Evolutionary conservation across 2,797 vertebrate species (phyloP).

Genomic region (Sebastes nivosus): DNA sequence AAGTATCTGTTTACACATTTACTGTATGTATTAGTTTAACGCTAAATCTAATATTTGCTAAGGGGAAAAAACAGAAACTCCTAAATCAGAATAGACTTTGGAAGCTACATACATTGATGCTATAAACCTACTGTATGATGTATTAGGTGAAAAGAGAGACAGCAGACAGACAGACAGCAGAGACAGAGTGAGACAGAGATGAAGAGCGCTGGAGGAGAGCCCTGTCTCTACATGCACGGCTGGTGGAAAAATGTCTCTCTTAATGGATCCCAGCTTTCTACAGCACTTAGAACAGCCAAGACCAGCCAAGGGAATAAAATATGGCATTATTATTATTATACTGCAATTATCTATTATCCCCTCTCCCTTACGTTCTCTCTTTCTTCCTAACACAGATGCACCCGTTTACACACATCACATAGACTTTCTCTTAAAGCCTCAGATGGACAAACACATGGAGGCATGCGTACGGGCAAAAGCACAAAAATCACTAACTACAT

Average conservation of each 20-base stretch:
- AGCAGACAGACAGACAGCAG: slow-evolving; percentile 47
- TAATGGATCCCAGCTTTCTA: slow-evolving; percentile 80
- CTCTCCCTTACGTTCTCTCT: slow-evolving; percentile 25
- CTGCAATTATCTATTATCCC: slow-evolving; percentile 72
- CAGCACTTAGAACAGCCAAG: slow-evolving; percentile 61
- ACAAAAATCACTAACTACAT: slow-evolving; percentile 13
- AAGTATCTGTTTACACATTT: background rate
- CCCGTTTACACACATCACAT: background rate
- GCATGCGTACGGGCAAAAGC: slow-evolving; percentile 1
- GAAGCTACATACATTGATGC: background rate
- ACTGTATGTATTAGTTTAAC: background rate
- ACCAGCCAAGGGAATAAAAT: slow-evolving; percentile 72
- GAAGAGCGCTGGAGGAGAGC: slow-evolving; percentile 66
- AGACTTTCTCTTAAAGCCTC: slow-evolving; percentile 12
- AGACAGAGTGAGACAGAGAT: slow-evolving; percentile 55
- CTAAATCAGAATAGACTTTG: slow-evolving; percentile 4
- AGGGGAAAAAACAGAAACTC: background rate
- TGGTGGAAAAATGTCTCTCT: slow-evolving; percentile 79
- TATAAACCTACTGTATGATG: slow-evolving; percentile 32
- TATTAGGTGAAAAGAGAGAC: slow-evolving; percentile 38
- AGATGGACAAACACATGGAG: slow-evolving; percentile 4
- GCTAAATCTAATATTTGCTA: background rate
- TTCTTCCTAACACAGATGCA: slow-evolving; percentile 16
- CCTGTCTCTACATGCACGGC: slow-evolving; percentile 74
- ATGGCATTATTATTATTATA: slow-evolving; percentile 71